Evolutionary conservation across 2,797 vertebrate species (phyloP).

Genomic region (Okamejei kenojei): DNA sequence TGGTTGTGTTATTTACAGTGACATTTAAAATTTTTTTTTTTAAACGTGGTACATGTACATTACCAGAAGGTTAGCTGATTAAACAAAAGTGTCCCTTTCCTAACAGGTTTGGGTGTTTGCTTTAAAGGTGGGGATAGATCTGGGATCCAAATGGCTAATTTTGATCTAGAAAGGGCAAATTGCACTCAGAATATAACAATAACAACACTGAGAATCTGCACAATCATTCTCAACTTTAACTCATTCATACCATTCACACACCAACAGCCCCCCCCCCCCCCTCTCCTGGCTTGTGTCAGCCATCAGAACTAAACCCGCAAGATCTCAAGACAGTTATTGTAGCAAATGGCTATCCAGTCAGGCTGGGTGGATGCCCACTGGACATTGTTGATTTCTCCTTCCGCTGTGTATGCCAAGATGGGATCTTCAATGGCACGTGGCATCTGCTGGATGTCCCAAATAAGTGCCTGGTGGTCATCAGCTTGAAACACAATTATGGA

Average conservation of each 20-base stretch:
- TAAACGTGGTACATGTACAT: not conserved
- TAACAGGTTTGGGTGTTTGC: not conserved
- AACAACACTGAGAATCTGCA: slow-evolving; percentile 29
- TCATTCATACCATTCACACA: not conserved
- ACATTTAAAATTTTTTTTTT: not conserved
- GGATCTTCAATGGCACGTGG: slow-evolving; percentile 95
- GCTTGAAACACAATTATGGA: slow-evolving; percentile 56
- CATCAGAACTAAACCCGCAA: slow-evolving; percentile 73
- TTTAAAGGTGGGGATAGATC: not conserved
- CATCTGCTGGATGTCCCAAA: slow-evolving; percentile 99
- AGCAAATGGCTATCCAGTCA: slow-evolving; percentile 98
- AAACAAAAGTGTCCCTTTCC: not conserved
- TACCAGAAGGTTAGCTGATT: not conserved
- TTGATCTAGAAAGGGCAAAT: not conserved
- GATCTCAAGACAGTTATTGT: slow-evolving; percentile 98
- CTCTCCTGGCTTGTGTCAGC: slow-evolving; percentile 39
- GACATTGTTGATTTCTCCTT: slow-evolving; percentile 98
- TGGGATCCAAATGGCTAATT: not conserved
- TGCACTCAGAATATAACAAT: slow-evolving; percentile 32
- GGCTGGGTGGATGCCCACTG: slow-evolving; percentile 98
- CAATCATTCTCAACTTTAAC: slow-evolving; percentile 32
- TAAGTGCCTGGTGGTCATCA: slow-evolving; percentile 96
- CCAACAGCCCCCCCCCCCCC: slow-evolving; percentile 7
- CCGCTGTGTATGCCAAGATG: slow-evolving; percentile 93
- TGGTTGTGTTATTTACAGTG: not conserved